Conservation (phyloP, 2,888 invertebrate genomes). For the Chrysolina haemoptera region DNA sequence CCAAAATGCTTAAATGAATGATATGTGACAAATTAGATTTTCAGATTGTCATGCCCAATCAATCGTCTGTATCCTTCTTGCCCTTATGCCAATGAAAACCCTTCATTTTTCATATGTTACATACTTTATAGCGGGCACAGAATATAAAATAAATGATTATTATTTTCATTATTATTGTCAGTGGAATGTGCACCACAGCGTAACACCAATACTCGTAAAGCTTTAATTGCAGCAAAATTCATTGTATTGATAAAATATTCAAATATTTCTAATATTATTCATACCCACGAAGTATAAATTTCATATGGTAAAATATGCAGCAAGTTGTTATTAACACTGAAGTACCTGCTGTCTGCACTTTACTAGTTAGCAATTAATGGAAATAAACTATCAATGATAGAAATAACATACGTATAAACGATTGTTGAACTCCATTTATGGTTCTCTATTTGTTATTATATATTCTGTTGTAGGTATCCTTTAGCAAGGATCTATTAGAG, state of each 20-base stretch:
- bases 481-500: too few species aligned
- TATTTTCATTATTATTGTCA: too few species aligned
- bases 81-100: too few species aligned
- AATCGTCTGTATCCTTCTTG: too few species aligned
- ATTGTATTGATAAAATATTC: constrained; percentile 36
- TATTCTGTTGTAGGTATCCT: too few species aligned
- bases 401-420: constrained; percentile 33
- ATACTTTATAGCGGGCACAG: too few species aligned
- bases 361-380: constrained; percentile 40
- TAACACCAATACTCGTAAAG: constrained; percentile 29
- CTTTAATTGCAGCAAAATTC: constrained; percentile 34
- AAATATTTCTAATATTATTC: constrained; percentile 35
- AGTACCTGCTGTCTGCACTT: constrained; percentile 46
- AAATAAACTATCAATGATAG: constrained; percentile 40
- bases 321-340: constrained; percentile 52
- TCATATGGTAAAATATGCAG: constrained; percentile 56
- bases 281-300: constrained; percentile 48
- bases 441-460: constrained; percentile 31
- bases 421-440: constrained; percentile 28
- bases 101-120: too few species aligned
- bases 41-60: too few species aligned
- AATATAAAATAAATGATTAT: too few species aligned
- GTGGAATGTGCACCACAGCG: constrained; percentile 5
- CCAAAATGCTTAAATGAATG: too few species aligned
- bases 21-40: too few species aligned